Base-by-base conservation (phyloP, 2,888 invertebrate species). In the Zaprionus bogoriensis region DNA sequence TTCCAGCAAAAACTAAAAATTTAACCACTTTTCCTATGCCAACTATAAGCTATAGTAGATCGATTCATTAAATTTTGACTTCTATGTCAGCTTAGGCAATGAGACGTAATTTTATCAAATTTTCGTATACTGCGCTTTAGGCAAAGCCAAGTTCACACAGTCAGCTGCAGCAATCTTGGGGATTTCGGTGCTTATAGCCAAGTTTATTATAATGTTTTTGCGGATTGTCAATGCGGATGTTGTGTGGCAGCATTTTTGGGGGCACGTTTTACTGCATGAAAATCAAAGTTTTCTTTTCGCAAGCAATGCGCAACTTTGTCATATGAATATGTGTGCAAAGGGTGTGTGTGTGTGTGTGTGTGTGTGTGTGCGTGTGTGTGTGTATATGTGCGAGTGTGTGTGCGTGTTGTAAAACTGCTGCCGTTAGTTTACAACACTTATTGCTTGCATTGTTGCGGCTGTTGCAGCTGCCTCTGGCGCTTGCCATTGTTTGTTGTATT, bases 241-340 rank as follows among this genome's bases (percentile, higher is more conserved):
- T 14, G 32, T 36, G 17, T 36, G 17, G 32, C n/a, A 19, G 14
- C 19, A 41, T 41, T 27, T 41, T 48, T 25, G 19, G n/a, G 50
- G 41, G 27, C n/a, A 41, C n/a, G 20, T 41, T 41, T 22, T 41
- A 25, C 14, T 46, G 22, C 22, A 20, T 41, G 22, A 41, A 41
- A 41, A 41, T 78, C 70, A 78, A 73, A 81, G 76, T 75, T 75
- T 81, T 70, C 62, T 77, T 74, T 74, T 71, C 58, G 71, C 63
- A 61, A 53, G n/a, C 48, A 52, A 41, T 41, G 22, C 32, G 23
- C 58, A 38, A 22, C 20, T 41, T 41, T 41, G 53, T 61, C 30
- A 47, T 55, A 20, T 41, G 41, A 41, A 14, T 14, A 14, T n/a
- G 30, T 30, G 12, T n/a, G 4, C 32, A 41, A 19, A 9, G 38